Evolutionary conservation across 2,888 invertebrate species (phyloP), one percentile per base, ranked within the genome.

Genomic region (Unio pictorum): DNA sequence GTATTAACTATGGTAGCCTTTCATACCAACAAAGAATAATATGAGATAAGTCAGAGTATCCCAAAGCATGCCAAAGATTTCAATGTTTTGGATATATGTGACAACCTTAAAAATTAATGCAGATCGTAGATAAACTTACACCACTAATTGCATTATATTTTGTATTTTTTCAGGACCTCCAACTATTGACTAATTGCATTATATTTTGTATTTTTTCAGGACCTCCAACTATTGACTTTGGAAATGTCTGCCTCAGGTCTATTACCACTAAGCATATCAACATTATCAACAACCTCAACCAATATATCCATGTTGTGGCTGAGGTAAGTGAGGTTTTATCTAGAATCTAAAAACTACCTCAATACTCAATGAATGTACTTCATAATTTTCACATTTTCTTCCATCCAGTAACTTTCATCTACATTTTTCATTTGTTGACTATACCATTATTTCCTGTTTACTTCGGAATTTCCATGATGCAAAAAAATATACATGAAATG

Each of bases 251-350:
- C 77, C 75, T 88, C 54, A 78, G 88, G 61, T 90, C 90, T 6
- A 78, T 86, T n/a, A 84, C 82, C 58, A 87, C 86, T 54, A 84
- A 82, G 64, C 82, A 89, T 55, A 76, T 90, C 59, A 86, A 82
- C 75, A 88, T 90, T 57, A 74, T 89, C 67, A 90, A 90, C 79
- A 90, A 89, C 71, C 83, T 90, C n/a, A 78, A 88, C 65, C 86
- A 86, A 64, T 79, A 83, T 77, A 87, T 90, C 26, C 87, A 89
- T 59, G 82, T 90, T 6, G 86, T 86, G 61, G 86, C 89, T n/a
- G 84, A 86, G 83, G 89, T 89, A 78, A 74, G 83, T 45, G 15
- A 45, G 15, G 11, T 11, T 11, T 45, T 15, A 45, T 45, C 45
- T 45, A 45, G 45, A 45, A 45, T 45, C 45, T 45, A 15, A 45